These are phyloP conservation scores for Cacoxenus indagator DNA, from an alignment of 2,888 invertebrate species.

Conservation along the genomic window DNA sequence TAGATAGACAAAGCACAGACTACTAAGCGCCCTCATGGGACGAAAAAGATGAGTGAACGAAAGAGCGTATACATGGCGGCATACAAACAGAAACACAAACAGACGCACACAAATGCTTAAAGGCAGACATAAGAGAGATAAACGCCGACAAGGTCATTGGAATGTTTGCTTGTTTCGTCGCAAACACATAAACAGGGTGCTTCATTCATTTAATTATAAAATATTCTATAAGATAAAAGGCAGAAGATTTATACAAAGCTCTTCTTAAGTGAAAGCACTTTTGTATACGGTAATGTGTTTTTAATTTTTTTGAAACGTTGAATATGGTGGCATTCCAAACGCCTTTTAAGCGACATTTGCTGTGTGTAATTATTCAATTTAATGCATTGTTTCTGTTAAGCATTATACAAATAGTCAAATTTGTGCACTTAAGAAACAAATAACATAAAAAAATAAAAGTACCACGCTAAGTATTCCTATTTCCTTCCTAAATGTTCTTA, in stretches of 20 bases:
- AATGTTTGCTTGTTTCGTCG: conserved; percentile 43
- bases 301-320: too few species aligned
- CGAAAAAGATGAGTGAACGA: not conserved
- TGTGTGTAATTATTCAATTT: too few species aligned
- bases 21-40: not conserved
- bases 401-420: too few species aligned
- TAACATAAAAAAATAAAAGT: too few species aligned
- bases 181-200: conserved; percentile 40
- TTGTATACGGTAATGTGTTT: too few species aligned
- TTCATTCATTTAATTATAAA: not conserved
- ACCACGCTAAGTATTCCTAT: too few species aligned
- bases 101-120: not conserved
- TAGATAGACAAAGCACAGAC: not conserved
- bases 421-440: too few species aligned
- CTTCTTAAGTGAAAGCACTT: too few species aligned
- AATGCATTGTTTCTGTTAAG: too few species aligned
- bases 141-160: conserved; percentile 58
- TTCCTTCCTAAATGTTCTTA: too few species aligned
- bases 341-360: too few species aligned
- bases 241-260: not conserved
- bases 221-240: not conserved
- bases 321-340: too few species aligned
- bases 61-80: not conserved
- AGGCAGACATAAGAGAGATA: conserved; percentile 4
- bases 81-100: not conserved